A percentile compares a stretch with the other conserved stretches of the same genome.
phyloP scores from a whole-genome alignment of 2,888 invertebrate species.

The Asteroscopus sphinx region DNA sequence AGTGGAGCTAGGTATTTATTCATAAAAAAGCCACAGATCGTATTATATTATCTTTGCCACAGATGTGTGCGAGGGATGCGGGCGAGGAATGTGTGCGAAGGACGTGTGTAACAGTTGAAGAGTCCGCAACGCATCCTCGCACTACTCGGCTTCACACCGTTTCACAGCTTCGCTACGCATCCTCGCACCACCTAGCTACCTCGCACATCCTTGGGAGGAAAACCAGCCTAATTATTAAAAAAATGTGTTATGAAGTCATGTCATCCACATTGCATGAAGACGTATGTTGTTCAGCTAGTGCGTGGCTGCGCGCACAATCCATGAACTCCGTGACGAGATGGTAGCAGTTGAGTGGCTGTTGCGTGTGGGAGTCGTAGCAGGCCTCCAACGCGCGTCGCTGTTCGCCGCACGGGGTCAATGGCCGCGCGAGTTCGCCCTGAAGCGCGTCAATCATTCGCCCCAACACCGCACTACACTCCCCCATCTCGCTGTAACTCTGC shows the following conservation, averaged over 20 bases:
- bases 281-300: constrained; percentile 13
- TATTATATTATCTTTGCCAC: too few relatives aligned
- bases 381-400: constrained; percentile 42
- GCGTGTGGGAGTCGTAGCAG: constrained; percentile 52
- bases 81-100: too few relatives aligned
- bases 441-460: constrained; percentile 33
- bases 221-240: constrained; percentile 35
- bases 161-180: too few relatives aligned
- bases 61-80: too few relatives aligned
- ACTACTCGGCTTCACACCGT: too few relatives aligned
- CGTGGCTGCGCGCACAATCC: constrained; percentile 57
- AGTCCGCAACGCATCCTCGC: too few relatives aligned
- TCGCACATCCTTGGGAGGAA: too few relatives aligned
- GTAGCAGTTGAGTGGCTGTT: constrained; percentile 56
- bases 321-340: constrained; percentile 51
- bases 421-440: neutral
- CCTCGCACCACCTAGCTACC: too few relatives aligned
- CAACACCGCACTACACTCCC: constrained; percentile 35
- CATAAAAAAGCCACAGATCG: too few relatives aligned
- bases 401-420: constrained; percentile 41
- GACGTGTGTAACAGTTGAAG: too few relatives aligned
- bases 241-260: constrained; percentile 13
- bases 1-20: too few relatives aligned
- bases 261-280: constrained; percentile 15
- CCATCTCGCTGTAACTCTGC: constrained; percentile 52